Evolutionary conservation across 2,888 invertebrate species (phyloP).

Genomic region (Lasioglossum morio): DNA sequence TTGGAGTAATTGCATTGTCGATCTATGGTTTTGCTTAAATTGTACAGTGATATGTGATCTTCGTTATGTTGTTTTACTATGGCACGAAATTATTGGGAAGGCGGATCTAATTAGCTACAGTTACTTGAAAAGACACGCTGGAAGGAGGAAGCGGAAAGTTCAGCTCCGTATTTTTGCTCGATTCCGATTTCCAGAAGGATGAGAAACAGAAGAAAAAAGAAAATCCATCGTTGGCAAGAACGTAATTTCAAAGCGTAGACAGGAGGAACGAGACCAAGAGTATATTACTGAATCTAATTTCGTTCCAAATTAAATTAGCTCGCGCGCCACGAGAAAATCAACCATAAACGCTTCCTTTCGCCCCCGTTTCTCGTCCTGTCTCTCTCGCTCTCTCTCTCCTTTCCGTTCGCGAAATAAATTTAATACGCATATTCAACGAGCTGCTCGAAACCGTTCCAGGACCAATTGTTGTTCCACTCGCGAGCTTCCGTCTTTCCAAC

Average conservation of each 20-base stretch:
- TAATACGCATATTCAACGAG: conserved; percentile 46
- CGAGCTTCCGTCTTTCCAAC: not conserved
- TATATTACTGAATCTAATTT: conserved; percentile 52
- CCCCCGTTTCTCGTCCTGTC: not conserved
- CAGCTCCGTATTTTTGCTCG: not conserved
- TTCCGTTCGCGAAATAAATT: conserved; percentile 36
- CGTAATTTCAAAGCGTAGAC: conserved; percentile 13
- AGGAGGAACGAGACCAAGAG: conserved; percentile 28
- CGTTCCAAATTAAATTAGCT: conserved; percentile 45
- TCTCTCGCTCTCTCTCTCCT: not conserved
- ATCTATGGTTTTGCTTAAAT: not conserved
- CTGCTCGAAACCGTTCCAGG: conserved; percentile 16
- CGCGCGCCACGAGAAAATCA: conserved; percentile 42
- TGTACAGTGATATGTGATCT: not conserved
- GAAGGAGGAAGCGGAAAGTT: not conserved
- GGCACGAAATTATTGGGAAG: not conserved
- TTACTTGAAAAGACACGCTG: not conserved
- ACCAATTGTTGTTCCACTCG: conserved; percentile 23
- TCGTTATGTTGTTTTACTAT: not conserved
- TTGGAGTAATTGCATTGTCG: not conserved
- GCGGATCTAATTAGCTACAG: not conserved
- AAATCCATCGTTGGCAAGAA: conserved; percentile 5
- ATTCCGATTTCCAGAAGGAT: conserved; percentile 8
- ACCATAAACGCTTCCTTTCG: conserved; percentile 31
- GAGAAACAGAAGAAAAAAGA: not conserved